Conservation (phyloP, 2,113 vertebrate species). For the Gobius niger region DNA sequence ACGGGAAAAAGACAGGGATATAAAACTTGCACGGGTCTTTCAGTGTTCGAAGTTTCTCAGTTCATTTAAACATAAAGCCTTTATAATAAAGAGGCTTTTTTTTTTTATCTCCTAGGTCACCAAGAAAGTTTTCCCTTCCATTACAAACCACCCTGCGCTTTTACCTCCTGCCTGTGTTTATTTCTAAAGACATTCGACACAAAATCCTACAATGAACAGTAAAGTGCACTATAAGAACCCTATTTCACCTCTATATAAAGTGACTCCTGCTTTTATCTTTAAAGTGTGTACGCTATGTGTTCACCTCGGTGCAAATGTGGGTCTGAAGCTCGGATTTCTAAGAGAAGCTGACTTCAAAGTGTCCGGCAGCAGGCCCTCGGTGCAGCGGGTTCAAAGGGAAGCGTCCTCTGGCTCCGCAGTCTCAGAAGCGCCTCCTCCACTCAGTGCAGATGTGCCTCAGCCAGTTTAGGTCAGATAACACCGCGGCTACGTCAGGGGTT, state of each 20-base stretch:
- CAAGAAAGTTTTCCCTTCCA: too few relatives aligned
- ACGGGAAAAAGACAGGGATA: too few relatives aligned
- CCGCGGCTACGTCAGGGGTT: not conserved
- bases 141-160: too few relatives aligned
- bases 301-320: not conserved
- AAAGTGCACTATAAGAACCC: not conserved
- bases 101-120: too few relatives aligned
- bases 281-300: not conserved
- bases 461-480: not conserved
- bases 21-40: too few relatives aligned
- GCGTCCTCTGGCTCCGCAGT: not conserved
- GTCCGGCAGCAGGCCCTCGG: not conserved
- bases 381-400: slow-evolving; percentile 4
- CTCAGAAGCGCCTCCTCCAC: not conserved
- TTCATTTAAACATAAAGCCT: too few relatives aligned
- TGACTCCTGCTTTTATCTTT: not conserved
- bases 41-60: too few relatives aligned
- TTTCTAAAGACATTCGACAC: not conserved
- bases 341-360: slow-evolving; percentile 1
- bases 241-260: not conserved
- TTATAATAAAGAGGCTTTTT: too few relatives aligned
- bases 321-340: slow-evolving; percentile 6
- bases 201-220: too few relatives aligned
- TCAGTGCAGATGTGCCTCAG: slow-evolving; percentile 3
- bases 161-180: not conserved